Base-by-base conservation (phyloP, 2,888 invertebrate species). In the Caenorhabditis afra region DNA sequence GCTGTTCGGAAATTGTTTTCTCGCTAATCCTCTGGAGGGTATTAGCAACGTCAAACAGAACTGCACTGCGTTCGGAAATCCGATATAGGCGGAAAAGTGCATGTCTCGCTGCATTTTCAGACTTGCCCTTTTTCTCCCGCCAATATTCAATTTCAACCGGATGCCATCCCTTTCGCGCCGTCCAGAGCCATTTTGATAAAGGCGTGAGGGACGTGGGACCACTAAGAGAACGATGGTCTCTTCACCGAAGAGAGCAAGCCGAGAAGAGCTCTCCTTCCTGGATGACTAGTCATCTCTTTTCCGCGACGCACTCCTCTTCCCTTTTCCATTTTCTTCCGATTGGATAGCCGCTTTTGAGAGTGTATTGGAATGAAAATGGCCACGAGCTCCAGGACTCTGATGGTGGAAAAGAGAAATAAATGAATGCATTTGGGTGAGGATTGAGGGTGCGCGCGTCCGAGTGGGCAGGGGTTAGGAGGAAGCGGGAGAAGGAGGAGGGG, bases 321-420 rank as follows among this genome's bases (percentile, higher is more conserved):
- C 29, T 29, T 29, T 29, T 29, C 29, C 29, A 29, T 29, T 29
- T 29, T 7, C 29, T 29, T 29, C 47, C 39, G 45, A 62, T 55
- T 62, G 70, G 62, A 67, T 67, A 58, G 67, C 29, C 68, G 49
- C 45, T 70, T 52, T 62, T 55, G 57, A 49, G 64, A 65, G 73
- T 73, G 58, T 73, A 73, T 64, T 58, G 73, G 73, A 73, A 73
- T 73, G 73, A 73, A 73, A 73, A 73, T 64, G 73, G 71, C 29
- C 29, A 70, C 61, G 52, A 47, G 59, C 58, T 49, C 39, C 18
- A 23, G 57, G 66, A 57, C 53, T 65, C 50, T 64, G 44, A 45
- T 45, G 45, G n/a, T 20, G 23, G 20, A 59, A 45, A 52, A 18
- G 37, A 49, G 39, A 73, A 73, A 64, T 73, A 64, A 73, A 73